A percentile compares a stretch with the other conserved stretches of the same genome.
Evolutionary conservation across 2,113 vertebrate genomes (phyloP).

Genomic region (Leucosticte australis): DNA sequence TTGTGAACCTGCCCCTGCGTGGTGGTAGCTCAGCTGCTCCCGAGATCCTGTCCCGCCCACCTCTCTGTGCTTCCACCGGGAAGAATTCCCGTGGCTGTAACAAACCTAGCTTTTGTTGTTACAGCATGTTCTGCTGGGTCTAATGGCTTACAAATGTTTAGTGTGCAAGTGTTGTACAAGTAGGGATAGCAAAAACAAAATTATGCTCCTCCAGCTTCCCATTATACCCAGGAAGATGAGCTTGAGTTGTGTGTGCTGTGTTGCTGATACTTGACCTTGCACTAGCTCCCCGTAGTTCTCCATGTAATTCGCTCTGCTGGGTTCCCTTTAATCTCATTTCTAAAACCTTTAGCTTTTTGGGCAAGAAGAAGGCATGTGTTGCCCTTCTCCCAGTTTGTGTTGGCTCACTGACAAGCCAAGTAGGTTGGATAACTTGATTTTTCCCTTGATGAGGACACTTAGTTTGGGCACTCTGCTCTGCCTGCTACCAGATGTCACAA

Average conservation of each 20-base stretch:
- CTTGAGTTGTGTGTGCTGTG: neutral
- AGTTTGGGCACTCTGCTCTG: neutral
- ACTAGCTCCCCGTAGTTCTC: neutral
- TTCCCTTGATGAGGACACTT: neutral
- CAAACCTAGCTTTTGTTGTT: constrained; percentile 21
- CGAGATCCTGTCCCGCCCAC: neutral
- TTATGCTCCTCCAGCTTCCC: neutral
- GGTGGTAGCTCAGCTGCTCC: neutral
- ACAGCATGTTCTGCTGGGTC: neutral
- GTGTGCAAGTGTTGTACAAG: neutral
- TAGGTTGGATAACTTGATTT: neutral
- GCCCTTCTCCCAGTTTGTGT: neutral
- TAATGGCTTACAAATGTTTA: constrained; percentile 45
- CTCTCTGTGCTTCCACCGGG: neutral
- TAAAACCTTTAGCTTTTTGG: neutral
- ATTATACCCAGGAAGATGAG: neutral
- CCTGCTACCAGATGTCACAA: neutral
- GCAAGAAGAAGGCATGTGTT: neutral
- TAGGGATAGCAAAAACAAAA: neutral
- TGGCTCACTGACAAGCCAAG: neutral
- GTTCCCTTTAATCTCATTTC: neutral
- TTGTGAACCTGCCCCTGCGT: neutral
- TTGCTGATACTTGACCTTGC: neutral
- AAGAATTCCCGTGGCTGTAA: neutral
- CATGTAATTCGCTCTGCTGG: neutral